Base-by-base conservation (phyloP, 2,888 invertebrate genomes). In the Sylvicola cinctus region DNA sequence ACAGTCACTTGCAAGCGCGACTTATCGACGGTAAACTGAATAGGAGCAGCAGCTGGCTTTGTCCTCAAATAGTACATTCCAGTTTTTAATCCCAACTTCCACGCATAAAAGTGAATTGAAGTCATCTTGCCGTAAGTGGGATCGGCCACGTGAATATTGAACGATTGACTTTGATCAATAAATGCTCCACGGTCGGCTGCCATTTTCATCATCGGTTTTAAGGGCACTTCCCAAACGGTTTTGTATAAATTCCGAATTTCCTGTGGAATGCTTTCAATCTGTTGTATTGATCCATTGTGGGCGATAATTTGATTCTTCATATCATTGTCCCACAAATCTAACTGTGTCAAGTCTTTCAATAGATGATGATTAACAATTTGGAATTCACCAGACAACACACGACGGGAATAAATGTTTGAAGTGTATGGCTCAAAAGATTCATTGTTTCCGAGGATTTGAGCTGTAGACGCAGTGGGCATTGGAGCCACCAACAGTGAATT, bases 391-490 rank as follows among this genome's bases (percentile, higher is more conserved):
- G 91, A 91, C 4, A 95, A 62, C 2, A 98, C 96, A 33, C 93
- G 65, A 43, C 96, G 65, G 14, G 81, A 77, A 57, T 96, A 98
- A 45, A 98, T 87, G 52, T 98, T 98, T 25, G 87, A 91, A 1
- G 95, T 96, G 56, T 95, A 98, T 0, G 98, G 88, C 58, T 98
- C 98, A 49, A 95, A 81, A 0, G 93, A 87, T 57, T 98, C 96
- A 54, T 96, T 98, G 53, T 98, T 99, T 13, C 98, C 98, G 30
- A 98, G 69, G 49, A 99, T 99, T 61, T 98, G 96, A 3, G 98
- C 96, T 0, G 96, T 98, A 2, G 95, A 93, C 7, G 96, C 95
- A 4, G 96, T 98, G 1, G 96, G 96, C 96, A 98, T 98, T 1
- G 95, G 95, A 0, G 96, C 95, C 41, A 96, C 45, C 14, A 98